These are phyloP conservation scores for Oryzias curvinotus DNA, from an alignment of 2,113 vertebrate species.

Conservation along the genomic window DNA sequence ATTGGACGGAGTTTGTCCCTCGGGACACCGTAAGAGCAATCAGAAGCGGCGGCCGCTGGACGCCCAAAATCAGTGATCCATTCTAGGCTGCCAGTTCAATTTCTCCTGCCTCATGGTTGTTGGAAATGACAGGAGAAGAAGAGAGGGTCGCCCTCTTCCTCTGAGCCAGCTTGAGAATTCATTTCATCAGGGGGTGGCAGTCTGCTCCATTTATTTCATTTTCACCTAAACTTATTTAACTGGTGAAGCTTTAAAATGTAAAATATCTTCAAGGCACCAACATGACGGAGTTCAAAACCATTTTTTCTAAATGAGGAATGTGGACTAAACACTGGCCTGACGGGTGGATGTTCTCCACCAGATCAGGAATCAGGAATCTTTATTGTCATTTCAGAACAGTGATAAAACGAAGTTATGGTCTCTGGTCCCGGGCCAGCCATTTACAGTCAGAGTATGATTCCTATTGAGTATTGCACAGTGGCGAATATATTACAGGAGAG, in stretches of 20 bases:
- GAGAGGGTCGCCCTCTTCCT: neutral
- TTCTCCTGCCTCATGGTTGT: slow-evolving; percentile 26
- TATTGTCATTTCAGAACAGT: no score
- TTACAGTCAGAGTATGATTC: no score
- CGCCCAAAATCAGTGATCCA: neutral
- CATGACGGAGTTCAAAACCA: neutral
- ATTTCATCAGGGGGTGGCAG: slow-evolving; percentile 25
- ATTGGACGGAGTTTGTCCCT: slow-evolving; percentile 24
- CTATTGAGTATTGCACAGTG: no score
- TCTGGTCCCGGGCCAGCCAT: no score
- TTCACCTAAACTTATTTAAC: slow-evolving; percentile 24
- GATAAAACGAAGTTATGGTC: no score
- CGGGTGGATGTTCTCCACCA: no score
- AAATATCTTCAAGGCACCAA: slow-evolving; percentile 1
- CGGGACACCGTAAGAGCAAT: slow-evolving; percentile 15
- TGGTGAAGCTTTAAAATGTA: neutral
- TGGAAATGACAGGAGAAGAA: slow-evolving; percentile 20
- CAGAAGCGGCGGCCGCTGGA: neutral
- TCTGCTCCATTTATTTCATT: slow-evolving; percentile 25
- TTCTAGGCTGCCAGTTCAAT: slow-evolving; percentile 18
- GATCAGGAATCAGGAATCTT: no score
- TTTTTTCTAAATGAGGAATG: neutral
- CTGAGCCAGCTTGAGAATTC: neutral
- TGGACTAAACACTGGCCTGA: no score
- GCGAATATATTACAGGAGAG: no score